These are phyloP conservation scores for Spheniscus humboldti DNA, from an alignment of 2,797 vertebrate genomes.

Conservation along the genomic window DNA sequence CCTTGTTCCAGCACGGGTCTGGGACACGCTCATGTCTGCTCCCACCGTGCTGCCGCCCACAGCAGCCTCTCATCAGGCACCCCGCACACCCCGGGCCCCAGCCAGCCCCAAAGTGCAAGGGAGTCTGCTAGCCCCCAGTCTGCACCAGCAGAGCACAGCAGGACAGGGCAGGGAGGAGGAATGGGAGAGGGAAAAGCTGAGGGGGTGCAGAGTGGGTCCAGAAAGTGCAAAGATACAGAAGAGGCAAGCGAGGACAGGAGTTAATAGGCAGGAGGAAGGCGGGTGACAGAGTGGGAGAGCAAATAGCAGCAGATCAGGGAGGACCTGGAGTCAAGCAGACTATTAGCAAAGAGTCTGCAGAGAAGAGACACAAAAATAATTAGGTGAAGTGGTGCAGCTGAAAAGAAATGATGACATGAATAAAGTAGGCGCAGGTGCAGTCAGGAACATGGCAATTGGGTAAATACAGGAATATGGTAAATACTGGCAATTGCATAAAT, in stretches of 20 bases:
- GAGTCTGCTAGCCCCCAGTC: neutral
- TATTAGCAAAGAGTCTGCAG: constrained; percentile 31
- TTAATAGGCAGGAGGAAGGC: neutral
- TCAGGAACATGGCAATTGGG: neutral
- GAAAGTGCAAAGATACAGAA: neutral
- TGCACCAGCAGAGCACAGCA: neutral
- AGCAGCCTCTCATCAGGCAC: neutral
- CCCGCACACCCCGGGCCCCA: neutral
- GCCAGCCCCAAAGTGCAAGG: neutral
- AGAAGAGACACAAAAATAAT: constrained; percentile 46
- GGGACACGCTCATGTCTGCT: neutral
- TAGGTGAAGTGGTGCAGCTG: constrained; percentile 1
- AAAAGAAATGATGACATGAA: constrained; percentile 7
- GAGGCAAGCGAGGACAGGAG: neutral
- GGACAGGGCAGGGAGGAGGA: neutral
- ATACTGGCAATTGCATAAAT: neutral
- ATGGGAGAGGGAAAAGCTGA: neutral
- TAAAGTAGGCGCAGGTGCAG: neutral
- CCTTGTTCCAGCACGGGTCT: constrained; percentile 34
- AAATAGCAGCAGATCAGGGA: neutral
- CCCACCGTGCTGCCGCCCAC: neutral
- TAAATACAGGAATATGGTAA: neutral
- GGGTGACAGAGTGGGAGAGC: neutral
- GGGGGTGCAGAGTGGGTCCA: neutral
- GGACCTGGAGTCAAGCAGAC: constrained; percentile 23